Base-by-base conservation (phyloP, 2,797 vertebrate genomes). In the Mormyrops boulengeri region DNA sequence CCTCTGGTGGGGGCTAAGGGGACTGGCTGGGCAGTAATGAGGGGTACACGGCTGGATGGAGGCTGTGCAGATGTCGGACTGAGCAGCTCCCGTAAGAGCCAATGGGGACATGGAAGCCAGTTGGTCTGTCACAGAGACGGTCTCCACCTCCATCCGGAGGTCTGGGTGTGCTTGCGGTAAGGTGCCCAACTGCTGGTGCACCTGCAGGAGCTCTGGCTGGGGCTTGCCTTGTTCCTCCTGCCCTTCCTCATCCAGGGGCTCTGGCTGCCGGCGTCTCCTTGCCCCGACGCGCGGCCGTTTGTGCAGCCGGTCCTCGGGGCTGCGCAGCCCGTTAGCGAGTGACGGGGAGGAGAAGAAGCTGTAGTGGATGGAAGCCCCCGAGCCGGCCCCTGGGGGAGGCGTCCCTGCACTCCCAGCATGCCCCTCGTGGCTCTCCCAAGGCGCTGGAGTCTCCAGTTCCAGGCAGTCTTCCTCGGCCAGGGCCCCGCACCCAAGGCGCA, bases 251-350 rank as follows among this genome's bases (percentile, higher is more conserved):
- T 91, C 90, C 80, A 95, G 94, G 55, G 94, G 95, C 0, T 73
- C 89, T 88, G 92, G 94, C 60, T 91, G 95, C 94, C 91, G 95
- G 92, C 92, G 95, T 92, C 22, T 95, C 89, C 47, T 96, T 94
- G 0, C 91, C 90, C 82, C 95, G 93, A 84, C 93, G 94, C 0
- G 94, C 93, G 0, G 89, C 90, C 89, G 91, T 80, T 95, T 88
- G 94, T 86, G 94, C 90, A 22, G 95, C 95, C 92, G 97, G 96
- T 94, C 97, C 95, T 93, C 94, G 0, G 98, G 97, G 90, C 96
- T 97, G 91, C 96, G 97, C 91, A 98, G 96, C 91, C 97, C 98
- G 95, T 98, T 98, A 93, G 98, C 97, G 95, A 98, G 94, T 92
- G 97, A 93, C 30, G 97, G 96, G 0, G 97, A 95, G 53, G 97